Evolutionary conservation across 2,888 invertebrate species (phyloP).

Genomic region (Caenorhabditis becei): DNA sequence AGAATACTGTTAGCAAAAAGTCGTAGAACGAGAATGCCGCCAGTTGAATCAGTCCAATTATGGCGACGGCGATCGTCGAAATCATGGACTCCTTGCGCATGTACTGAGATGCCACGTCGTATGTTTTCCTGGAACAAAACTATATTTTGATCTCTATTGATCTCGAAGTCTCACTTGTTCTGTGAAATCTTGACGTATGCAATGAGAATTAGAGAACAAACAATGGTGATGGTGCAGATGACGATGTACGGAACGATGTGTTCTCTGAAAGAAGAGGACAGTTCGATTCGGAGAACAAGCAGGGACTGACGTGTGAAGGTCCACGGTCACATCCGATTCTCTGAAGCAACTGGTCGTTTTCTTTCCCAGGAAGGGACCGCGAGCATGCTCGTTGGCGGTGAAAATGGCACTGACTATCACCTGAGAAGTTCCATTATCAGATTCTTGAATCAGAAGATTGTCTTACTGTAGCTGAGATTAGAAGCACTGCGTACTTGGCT

Average conservation of each 20-base stretch:
- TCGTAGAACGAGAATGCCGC: constrained; percentile 20
- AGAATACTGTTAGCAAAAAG: constrained; percentile 1
- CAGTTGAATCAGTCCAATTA: constrained; percentile 35
- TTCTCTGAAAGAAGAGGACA: constrained; percentile 21
- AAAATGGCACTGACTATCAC: not conserved
- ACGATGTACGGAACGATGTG: constrained; percentile 30
- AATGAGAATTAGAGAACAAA: constrained; percentile 15
- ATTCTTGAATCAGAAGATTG: not conserved
- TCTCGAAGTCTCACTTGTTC: constrained; percentile 5
- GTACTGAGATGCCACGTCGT: constrained; percentile 26
- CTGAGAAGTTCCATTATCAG: not conserved
- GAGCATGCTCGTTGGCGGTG: constrained; percentile 18
- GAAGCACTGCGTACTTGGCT: not conserved
- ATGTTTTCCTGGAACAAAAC: constrained; percentile 41
- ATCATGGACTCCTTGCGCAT: constrained; percentile 25
- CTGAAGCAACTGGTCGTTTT: constrained; percentile 42
- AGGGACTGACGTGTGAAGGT: constrained; percentile 19
- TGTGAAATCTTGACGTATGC: constrained; percentile 20
- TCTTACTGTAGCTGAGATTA: constrained; percentile 4
- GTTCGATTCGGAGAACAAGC: not conserved
- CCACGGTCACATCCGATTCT: constrained; percentile 31
- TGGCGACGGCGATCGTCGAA: constrained; percentile 20
- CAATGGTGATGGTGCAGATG: constrained; percentile 30
- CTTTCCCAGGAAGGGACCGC: constrained; percentile 21
- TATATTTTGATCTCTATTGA: too few relatives aligned